A percentile compares a stretch with the other conserved stretches of the same genome.
phyloP scores from a whole-genome alignment of 2,113 vertebrate species.

The Ia io region DNA sequence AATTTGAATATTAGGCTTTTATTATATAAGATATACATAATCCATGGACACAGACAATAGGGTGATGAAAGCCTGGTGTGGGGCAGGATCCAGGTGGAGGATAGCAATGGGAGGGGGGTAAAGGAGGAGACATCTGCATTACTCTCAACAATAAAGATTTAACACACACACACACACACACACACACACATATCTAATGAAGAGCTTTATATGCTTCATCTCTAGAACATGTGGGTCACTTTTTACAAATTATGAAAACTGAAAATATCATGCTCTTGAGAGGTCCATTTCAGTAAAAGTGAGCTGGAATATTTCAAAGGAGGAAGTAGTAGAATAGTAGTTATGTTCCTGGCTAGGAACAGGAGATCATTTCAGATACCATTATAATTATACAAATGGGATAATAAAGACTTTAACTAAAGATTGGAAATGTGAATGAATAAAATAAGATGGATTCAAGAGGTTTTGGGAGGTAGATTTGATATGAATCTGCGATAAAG shows the following conservation, averaged over 20 bases:
- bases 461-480: background rate
- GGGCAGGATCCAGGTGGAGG: too few species aligned
- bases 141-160: too few species aligned
- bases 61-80: too few species aligned
- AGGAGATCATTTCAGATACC: background rate
- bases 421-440: background rate
- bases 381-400: background rate
- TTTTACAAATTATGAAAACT: background rate
- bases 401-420: conserved; percentile 7
- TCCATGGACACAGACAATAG: too few species aligned
- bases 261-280: background rate
- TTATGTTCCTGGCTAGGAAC: background rate
- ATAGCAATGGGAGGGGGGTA: too few species aligned
- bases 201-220: background rate
- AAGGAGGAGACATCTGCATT: too few species aligned
- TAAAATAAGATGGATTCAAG: background rate
- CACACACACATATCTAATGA: background rate
- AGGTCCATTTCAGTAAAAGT: background rate
- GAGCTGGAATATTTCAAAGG: background rate
- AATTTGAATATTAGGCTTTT: too few species aligned
- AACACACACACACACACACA: too few species aligned
- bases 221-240: background rate
- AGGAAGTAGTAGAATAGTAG: background rate
- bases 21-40: too few species aligned
- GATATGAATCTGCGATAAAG: background rate